Conservation (phyloP, 2,113 vertebrate genomes). For the Reinhardtius hippoglossoides region DNA sequence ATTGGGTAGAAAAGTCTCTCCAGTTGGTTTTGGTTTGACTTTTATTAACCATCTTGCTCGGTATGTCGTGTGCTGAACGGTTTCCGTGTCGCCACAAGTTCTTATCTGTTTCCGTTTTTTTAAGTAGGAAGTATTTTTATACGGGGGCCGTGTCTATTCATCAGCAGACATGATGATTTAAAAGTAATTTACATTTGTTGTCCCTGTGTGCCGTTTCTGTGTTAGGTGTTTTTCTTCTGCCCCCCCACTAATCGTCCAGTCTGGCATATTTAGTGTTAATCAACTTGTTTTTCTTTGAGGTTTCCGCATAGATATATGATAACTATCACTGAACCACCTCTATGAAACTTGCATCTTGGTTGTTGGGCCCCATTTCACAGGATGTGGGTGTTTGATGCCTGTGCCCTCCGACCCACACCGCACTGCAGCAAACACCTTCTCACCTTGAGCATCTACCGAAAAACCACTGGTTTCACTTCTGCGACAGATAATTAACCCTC, state of each 20-base stretch:
- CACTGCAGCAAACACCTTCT: neutral
- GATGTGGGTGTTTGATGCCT: conserved; percentile 42
- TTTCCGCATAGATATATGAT: neutral
- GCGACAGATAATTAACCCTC: neutral
- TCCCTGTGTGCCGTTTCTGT: neutral
- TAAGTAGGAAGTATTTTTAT: neutral
- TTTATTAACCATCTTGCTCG: neutral
- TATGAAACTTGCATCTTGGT: neutral
- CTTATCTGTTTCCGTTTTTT: neutral
- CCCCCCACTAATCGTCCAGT: too few species aligned
- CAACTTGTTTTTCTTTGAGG: neutral
- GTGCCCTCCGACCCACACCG: neutral
- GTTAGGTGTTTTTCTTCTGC: neutral
- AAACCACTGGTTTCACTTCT: neutral
- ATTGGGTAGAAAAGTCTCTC: conserved; percentile 9
- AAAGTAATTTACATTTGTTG: neutral
- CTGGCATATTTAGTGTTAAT: too few species aligned
- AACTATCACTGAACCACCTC: neutral
- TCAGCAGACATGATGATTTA: neutral
- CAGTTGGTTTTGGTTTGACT: conserved; percentile 8
- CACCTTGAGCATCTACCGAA: too few species aligned
- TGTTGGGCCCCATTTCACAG: neutral
- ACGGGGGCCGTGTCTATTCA: neutral
- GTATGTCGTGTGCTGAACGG: neutral
- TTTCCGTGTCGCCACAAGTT: neutral